Evolutionary conservation across 2,888 invertebrate species (phyloP), one percentile per base, ranked within the genome.

Genomic region (Drosophila macrospina): DNA sequence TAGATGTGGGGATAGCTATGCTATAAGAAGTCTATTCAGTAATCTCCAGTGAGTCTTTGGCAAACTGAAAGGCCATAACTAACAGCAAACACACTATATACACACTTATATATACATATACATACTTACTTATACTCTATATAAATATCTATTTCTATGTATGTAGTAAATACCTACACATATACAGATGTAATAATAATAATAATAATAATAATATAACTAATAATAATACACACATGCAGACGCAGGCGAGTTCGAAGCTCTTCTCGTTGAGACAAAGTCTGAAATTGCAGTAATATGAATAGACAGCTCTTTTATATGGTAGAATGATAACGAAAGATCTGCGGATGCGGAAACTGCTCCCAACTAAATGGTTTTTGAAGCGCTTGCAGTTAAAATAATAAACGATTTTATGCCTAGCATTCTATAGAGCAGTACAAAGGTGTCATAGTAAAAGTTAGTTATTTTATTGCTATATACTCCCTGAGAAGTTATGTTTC

Each of bases 241-340:
- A 48, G 59, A 30, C 44, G 63, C 51, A 28, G 51, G 61, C 69
- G 62, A 73, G 74, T 63, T 63, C 13, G 42, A 41, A 59, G 45
- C 61, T 71, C 71, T 52, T 44, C 42, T 48, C 48, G 63, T 62
- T 64, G 69, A 78, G 69, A 75, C 72, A 72, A 78, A 78, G 78
- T 78, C 78, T 78, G 79, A 78, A 66, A 59, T 59, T 68, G 67
- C 68, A 65, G 50, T 41, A 30, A 16, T 44, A 59, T 11, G 16
- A n/a, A 36, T 71, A 60, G 57, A 32, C 48, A 24, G 44, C 59
- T 59, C 55, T 56, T 51, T 42, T 54, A 63, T 57, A 55, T 26
- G 30, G 10, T 32, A 42, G 5, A 13, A 24, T 24, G 20, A 42
- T 34, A 55, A 10, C 8, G 52, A 16, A 41, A 11, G 39, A 20